Conservation (phyloP, 2,113 vertebrate species). For the Anhinga rufa region DNA sequence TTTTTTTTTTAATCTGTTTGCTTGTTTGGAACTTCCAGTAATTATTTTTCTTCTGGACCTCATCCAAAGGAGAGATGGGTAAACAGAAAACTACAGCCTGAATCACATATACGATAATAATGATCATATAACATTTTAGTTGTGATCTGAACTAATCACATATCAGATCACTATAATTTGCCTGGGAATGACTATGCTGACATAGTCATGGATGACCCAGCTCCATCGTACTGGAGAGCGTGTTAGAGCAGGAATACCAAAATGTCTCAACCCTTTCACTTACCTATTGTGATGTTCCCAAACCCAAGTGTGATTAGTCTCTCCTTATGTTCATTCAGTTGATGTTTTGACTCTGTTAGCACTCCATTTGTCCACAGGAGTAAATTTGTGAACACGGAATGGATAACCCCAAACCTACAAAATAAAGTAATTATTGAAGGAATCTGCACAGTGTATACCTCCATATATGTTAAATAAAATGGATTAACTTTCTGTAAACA, state of each 20-base stretch:
- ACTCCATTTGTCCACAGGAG: slow-evolving; percentile 92
- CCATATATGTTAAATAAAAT: background rate
- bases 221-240: background rate
- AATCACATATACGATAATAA: background rate
- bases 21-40: background rate
- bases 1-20: background rate
- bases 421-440: background rate
- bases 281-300: slow-evolving; percentile 86
- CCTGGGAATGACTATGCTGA: background rate
- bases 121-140: background rate
- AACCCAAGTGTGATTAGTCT: slow-evolving; percentile 81
- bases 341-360: slow-evolving; percentile 92
- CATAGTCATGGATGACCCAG: background rate
- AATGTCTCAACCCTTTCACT: slow-evolving; percentile 11
- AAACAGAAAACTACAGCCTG: background rate
- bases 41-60: background rate
- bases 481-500: background rate
- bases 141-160: background rate
- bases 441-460: background rate
- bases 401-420: slow-evolving; percentile 93
- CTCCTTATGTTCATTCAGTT: slow-evolving; percentile 87
- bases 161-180: background rate
- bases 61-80: background rate
- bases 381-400: slow-evolving; percentile 95
- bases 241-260: background rate